Evolutionary conservation across 2,113 vertebrate genomes (phyloP).

Genomic region (Catharus bicknelli): DNA sequence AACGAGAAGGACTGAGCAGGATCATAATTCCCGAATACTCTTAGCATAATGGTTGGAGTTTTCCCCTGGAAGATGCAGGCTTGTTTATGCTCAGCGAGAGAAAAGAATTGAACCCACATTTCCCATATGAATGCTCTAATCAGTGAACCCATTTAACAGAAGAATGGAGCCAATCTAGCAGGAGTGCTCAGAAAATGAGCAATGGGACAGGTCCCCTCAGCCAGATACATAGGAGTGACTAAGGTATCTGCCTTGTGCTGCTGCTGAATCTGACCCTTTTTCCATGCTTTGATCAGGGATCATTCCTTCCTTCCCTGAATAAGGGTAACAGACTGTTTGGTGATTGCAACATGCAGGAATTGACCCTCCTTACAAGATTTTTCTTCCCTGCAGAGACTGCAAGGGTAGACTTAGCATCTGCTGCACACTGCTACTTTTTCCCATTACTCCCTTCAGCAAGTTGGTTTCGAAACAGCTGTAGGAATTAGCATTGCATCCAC

Average conservation of each 20-base stretch:
- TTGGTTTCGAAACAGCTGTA: slow-evolving; percentile 11
- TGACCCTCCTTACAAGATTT: background rate
- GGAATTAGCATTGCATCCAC: background rate
- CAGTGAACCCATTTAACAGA: slow-evolving; percentile 39
- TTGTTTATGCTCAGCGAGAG: slow-evolving; percentile 36
- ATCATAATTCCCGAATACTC: background rate
- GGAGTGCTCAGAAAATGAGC: background rate
- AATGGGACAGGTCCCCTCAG: slow-evolving; percentile 6
- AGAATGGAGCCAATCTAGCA: slow-evolving; percentile 57
- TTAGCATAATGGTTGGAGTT: slow-evolving; percentile 52
- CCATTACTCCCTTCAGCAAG: background rate
- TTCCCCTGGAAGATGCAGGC: slow-evolving; percentile 15
- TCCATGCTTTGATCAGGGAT: background rate
- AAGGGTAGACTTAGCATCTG: background rate
- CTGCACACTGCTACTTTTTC: background rate
- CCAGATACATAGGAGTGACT: background rate
- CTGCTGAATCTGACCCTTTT: background rate
- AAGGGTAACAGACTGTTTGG: background rate
- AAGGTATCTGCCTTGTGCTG: background rate
- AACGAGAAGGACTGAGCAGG: background rate
- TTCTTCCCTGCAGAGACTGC: background rate
- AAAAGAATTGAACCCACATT: slow-evolving; percentile 51
- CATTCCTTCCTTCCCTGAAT: background rate
- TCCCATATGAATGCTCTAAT: slow-evolving; percentile 58
- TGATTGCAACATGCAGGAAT: background rate